Evolutionary conservation across 2,888 invertebrate species (phyloP).

Genomic region (Drosophila borealis): DNA sequence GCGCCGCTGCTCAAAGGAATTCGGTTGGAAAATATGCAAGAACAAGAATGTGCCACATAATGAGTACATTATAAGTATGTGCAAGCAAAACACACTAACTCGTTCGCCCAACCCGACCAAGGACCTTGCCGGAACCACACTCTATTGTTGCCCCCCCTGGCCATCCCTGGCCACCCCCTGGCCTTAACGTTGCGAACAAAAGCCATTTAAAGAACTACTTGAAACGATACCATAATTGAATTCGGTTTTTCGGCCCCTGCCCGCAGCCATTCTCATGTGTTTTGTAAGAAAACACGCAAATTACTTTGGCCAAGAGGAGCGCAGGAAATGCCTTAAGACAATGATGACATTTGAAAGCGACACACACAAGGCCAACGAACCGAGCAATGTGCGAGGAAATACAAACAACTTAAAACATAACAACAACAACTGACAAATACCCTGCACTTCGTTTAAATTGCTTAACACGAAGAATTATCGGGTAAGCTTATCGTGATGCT

Average conservation of each 20-base stretch:
- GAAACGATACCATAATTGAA: slow-evolving; percentile 74
- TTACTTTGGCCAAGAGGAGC: slow-evolving; percentile 41
- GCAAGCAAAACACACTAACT: slow-evolving; percentile 33
- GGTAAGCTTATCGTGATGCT: neutral
- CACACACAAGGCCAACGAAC: slow-evolving; percentile 26
- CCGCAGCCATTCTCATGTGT: slow-evolving; percentile 30
- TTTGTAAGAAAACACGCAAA: slow-evolving; percentile 52
- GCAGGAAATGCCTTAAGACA: slow-evolving; percentile 62
- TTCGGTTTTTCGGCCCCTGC: slow-evolving; percentile 39
- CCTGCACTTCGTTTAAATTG: neutral
- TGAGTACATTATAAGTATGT: slow-evolving; percentile 18
- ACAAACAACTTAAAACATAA: slow-evolving; percentile 20
- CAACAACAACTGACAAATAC: slow-evolving; percentile 21
- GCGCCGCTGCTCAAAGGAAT: slow-evolving; percentile 50
- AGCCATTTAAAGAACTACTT: slow-evolving; percentile 60
- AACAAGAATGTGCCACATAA: slow-evolving; percentile 48
- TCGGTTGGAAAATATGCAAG: slow-evolving; percentile 70
- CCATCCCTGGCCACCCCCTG: slow-evolving; percentile 1
- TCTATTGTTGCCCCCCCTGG: slow-evolving; percentile 15
- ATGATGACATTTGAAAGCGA: slow-evolving; percentile 59
- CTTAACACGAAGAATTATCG: neutral
- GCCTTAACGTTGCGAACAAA: slow-evolving; percentile 31
- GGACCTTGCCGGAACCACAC: slow-evolving; percentile 9
- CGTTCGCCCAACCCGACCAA: slow-evolving; percentile 10
- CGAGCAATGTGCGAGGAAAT: slow-evolving; percentile 16